Conservation (phyloP, 2,113 vertebrate species). For the Cairina moschata region DNA sequence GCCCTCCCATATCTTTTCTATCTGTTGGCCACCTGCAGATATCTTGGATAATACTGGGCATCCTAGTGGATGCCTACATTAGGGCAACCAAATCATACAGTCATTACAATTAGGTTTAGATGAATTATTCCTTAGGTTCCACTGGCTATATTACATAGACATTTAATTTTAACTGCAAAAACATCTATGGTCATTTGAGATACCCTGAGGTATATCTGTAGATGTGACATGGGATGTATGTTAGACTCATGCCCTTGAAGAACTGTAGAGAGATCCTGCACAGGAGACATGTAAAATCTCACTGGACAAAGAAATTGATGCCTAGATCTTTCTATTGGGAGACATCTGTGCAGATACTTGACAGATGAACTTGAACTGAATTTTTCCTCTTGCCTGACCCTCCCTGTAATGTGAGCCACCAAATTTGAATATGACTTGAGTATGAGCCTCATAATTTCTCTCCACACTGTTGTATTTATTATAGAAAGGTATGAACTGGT, state of each 20-base stretch:
- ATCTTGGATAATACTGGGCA: background rate
- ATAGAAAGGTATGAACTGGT: background rate
- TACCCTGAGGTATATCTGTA: background rate
- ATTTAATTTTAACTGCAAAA: background rate
- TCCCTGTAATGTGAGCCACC: background rate
- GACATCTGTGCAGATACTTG: background rate
- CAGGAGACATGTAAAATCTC: background rate
- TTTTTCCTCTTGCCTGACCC: background rate
- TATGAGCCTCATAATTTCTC: background rate
- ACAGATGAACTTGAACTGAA: background rate
- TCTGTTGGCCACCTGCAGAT: background rate
- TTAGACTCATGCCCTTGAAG: background rate
- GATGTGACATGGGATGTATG: background rate
- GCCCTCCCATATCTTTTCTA: background rate
- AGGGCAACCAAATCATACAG: background rate
- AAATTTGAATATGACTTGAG: background rate
- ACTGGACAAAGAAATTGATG: background rate
- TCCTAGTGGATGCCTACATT: background rate
- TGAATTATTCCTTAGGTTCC: background rate
- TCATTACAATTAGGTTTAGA: background rate
- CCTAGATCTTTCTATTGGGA: background rate
- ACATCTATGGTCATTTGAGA: background rate
- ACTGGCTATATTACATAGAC: background rate
- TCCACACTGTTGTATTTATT: background rate
- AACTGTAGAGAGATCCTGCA: background rate